phyloP scores from a whole-genome alignment of 2,113 vertebrate genomes.

The Dicrurus megarhynchus region DNA sequence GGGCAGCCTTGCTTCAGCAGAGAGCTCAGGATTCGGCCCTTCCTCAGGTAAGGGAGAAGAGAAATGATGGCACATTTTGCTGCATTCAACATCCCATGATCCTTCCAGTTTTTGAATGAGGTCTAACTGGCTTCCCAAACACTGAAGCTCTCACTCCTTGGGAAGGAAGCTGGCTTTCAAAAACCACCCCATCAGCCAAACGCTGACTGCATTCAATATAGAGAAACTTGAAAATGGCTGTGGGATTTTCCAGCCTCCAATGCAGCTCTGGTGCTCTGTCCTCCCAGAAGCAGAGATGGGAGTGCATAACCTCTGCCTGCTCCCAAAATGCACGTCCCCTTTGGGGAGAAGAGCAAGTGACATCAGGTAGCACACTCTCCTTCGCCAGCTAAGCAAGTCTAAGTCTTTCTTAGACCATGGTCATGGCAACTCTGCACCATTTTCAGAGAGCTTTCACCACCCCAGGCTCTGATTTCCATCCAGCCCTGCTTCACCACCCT shows the following conservation, averaged over 20 bases:
- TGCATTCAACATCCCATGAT: background rate
- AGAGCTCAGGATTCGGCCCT: background rate
- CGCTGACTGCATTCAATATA: fast-evolving
- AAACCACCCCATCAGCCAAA: background rate
- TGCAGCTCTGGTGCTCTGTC: background rate
- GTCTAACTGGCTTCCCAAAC: background rate
- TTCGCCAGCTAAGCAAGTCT: background rate
- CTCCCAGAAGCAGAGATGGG: background rate
- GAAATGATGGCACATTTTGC: background rate
- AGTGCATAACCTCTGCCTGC: fast-evolving
- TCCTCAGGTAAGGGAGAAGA: background rate
- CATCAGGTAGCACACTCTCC: background rate
- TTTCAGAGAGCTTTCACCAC: background rate
- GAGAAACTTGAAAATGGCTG: background rate
- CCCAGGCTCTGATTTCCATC: background rate
- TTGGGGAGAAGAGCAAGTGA: background rate
- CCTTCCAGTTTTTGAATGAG: background rate
- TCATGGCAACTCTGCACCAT: background rate
- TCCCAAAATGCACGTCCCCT: background rate
- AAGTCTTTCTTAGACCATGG: background rate
- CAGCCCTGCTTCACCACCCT: background rate
- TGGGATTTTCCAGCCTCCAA: background rate
- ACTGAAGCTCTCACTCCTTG: background rate
- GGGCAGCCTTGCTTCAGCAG: background rate
- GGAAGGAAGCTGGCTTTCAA: background rate